Percentiles rank a stretch among this genome's conserved stretches.
Conservation (phyloP, 2,113 vertebrate genomes). For the Eulemur rufifrons region DNA sequence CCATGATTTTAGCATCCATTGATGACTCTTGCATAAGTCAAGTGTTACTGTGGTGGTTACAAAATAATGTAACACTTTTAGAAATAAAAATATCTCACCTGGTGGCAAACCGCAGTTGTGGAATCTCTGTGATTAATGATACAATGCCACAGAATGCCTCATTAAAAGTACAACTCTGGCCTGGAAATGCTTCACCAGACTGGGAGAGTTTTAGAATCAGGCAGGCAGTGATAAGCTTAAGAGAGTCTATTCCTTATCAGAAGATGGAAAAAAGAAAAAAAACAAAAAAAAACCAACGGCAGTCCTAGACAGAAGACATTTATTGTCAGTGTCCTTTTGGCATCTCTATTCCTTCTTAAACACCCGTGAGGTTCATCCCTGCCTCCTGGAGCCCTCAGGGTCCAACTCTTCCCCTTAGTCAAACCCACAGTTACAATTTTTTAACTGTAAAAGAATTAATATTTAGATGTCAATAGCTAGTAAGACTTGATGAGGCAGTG, state of each 20-base stretch:
- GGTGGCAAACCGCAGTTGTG: not conserved
- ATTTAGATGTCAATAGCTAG: not conserved
- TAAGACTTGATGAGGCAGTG: not conserved
- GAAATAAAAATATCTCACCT: conserved; percentile 3
- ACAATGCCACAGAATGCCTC: not conserved
- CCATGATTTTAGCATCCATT: not conserved
- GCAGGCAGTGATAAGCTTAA: not conserved
- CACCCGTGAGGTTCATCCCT: not conserved
- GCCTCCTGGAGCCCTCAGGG: not conserved
- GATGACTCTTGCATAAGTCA: not conserved
- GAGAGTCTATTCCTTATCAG: not conserved
- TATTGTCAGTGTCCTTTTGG: not conserved
- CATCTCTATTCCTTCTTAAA: not conserved
- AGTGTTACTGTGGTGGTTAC: not conserved
- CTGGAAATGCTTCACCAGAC: not conserved
- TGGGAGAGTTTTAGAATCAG: not conserved
- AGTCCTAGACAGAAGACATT: not conserved
- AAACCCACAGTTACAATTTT: not conserved
- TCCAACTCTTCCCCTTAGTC: not conserved
- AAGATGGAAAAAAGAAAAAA: not conserved
- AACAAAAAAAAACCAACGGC: not conserved
- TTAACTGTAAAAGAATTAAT: not conserved
- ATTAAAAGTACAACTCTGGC: not conserved
- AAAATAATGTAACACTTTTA: not conserved
- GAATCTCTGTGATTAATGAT: not conserved